phyloP scores from a whole-genome alignment of 1,140 invertebrate genomes.

The Pseudomyrmex flavicornis region DNA sequence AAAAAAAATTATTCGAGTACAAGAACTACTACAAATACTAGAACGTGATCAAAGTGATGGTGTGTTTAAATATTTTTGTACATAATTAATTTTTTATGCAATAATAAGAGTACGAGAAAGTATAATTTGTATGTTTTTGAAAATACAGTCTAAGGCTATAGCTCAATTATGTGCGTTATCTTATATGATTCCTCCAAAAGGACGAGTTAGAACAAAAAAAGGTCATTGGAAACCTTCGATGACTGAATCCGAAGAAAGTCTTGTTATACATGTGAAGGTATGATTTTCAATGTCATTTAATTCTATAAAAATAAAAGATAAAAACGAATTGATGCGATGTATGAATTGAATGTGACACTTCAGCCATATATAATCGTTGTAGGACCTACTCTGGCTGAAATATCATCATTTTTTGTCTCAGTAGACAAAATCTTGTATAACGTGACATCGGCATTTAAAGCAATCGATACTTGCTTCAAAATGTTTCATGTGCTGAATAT shows the following conservation, averaged over 20 bases:
- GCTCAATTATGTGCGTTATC: conserved; percentile 14
- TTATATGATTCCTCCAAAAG: conserved; percentile 21
- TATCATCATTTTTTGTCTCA: conserved; percentile 24
- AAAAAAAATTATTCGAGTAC: background rate
- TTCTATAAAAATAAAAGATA: background rate
- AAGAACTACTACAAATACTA: background rate
- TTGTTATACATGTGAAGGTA: conserved; percentile 3
- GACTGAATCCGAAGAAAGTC: conserved; percentile 15
- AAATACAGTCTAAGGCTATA: conserved; percentile 13
- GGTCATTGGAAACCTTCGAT: conserved; percentile 28
- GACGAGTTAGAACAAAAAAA: background rate
- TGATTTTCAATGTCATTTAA: conserved; percentile 9
- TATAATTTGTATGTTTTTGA: background rate
- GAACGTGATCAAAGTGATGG: conserved; percentile 1
- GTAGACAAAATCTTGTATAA: background rate
- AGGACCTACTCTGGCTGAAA: background rate
- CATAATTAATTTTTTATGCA: background rate
- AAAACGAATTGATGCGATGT: background rate
- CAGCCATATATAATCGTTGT: conserved; percentile 23
- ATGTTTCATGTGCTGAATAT: background rate
- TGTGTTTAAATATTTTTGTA: background rate
- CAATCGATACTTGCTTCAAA: background rate
- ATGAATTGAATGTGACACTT: background rate
- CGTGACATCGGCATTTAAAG: background rate
- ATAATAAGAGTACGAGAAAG: background rate